phyloP scores from a whole-genome alignment of 2,888 invertebrate genomes.

The Eretmocerus hayati region DNA sequence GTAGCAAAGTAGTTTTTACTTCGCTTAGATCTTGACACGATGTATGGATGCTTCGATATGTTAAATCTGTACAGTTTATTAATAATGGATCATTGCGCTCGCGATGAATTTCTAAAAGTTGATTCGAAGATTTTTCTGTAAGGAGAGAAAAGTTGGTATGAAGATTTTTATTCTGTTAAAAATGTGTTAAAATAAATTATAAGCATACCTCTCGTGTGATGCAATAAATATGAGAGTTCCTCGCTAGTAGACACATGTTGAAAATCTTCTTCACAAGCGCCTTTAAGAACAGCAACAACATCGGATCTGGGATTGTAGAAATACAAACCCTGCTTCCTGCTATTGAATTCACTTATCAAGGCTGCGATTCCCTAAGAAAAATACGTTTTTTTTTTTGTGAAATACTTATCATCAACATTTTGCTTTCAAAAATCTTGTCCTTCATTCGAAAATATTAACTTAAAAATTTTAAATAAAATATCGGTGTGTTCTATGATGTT shows the following conservation, averaged over 20 bases:
- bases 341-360: conserved; percentile 63
- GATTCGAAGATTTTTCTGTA: conserved; percentile 35
- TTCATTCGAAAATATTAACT: too few relatives aligned
- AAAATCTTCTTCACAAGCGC: conserved; percentile 60
- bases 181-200: background rate
- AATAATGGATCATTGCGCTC: conserved; percentile 31
- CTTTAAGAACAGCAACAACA: conserved; percentile 63
- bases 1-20: conserved; percentile 40
- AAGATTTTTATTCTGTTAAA: background rate
- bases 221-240: conserved; percentile 55
- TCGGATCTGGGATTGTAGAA: conserved; percentile 61
- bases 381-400: background rate
- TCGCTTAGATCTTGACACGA: conserved; percentile 40
- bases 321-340: conserved; percentile 65
- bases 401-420: background rate
- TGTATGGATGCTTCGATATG: conserved; percentile 35
- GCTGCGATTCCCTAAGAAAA: conserved; percentile 63
- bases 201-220: conserved; percentile 35
- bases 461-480: too few relatives aligned
- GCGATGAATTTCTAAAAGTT: conserved; percentile 31
- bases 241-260: conserved; percentile 53
- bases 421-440: background rate
- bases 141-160: background rate
- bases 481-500: too few relatives aligned
- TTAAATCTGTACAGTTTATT: conserved; percentile 31